Base-by-base conservation (phyloP, 2,888 invertebrate genomes). In the Nineta flava region DNA sequence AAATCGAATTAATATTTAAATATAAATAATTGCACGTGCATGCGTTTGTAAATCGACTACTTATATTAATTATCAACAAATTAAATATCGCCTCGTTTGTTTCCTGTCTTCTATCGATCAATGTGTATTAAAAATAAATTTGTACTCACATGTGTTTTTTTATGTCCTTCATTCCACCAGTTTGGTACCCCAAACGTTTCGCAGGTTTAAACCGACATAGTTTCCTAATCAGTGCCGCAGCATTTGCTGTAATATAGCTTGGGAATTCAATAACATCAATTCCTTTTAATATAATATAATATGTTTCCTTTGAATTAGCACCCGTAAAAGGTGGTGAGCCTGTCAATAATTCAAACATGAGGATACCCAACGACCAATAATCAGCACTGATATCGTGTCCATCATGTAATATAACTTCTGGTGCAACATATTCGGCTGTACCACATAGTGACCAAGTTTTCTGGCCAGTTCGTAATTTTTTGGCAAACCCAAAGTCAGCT, bases 361-460 rank as follows among this genome's bases (percentile, higher is more conserved):
- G 79, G 51, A 99, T 96, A 55, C 99, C 99, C 55, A 99, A 75
- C 0, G 96, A 95, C 99, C 99, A 99, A 66, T 94, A 96, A n/a
- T n/a, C n/a, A n/a, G n/a, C n/a, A n/a, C n/a, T n/a, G n/a, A n/a
- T n/a, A n/a, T n/a, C n/a, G n/a, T n/a, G n/a, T n/a, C n/a, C n/a
- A n/a, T n/a, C n/a, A n/a, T n/a, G n/a, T n/a, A n/a, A n/a, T n/a
- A n/a, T n/a, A n/a, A n/a, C n/a, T n/a, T n/a, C n/a, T n/a, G n/a
- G n/a, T n/a, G n/a, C n/a, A n/a, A n/a, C n/a, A 68, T 97, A 97
- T 66, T 97, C 91, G 1, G 91, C 91, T 2, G 96, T 96, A 4
- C 96, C 97, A 65, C 99, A 99, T 75, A 99, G 99, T 0, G 99
- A 99, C 97, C 97, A 99, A 0, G 99, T 99, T 70, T 97, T 96